These are phyloP conservation scores for Nymphalis c-album DNA, from an alignment of 2,888 invertebrate genomes.

Conservation along the genomic window DNA sequence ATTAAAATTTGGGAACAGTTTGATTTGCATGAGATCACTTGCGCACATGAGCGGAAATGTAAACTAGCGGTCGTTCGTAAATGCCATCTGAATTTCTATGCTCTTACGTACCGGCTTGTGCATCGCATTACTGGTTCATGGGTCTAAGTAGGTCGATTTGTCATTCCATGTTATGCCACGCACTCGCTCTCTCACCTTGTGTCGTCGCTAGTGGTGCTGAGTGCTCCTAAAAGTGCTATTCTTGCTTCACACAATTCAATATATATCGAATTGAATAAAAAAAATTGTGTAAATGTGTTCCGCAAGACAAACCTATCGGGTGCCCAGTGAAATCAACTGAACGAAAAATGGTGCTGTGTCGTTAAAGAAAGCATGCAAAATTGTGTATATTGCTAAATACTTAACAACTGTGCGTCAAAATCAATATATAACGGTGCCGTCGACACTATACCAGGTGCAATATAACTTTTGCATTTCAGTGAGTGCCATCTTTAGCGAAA, in stretches of 20 bases:
- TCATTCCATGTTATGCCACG: conserved; percentile 55
- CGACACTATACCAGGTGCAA: conserved; percentile 80
- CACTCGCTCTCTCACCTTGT: conserved; percentile 81
- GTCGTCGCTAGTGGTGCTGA: conserved; percentile 78
- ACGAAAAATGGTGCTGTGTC: conserved; percentile 80
- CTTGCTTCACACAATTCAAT: conserved; percentile 56
- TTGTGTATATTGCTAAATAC: conserved; percentile 81
- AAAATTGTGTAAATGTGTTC: conserved; percentile 50
- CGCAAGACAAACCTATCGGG: conserved; percentile 71
- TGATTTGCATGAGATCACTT: conserved; percentile 23
- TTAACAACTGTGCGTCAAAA: conserved; percentile 82
- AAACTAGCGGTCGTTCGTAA: conserved; percentile 5
- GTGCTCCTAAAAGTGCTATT: conserved; percentile 78
- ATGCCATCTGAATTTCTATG: conserved; percentile 11
- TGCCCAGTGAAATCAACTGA: conserved; percentile 78
- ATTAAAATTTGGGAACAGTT: conserved; percentile 18
- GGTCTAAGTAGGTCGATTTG: conserved; percentile 35
- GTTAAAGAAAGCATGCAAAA: conserved; percentile 81
- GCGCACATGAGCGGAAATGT: conserved; percentile 11
- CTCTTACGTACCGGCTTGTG: conserved; percentile 27
- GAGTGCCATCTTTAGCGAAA: conserved; percentile 78
- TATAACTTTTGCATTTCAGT: conserved; percentile 81
- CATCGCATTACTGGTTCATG: conserved; percentile 31
- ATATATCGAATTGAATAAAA: conserved; percentile 5
- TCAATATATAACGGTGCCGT: conserved; percentile 80